Evolutionary conservation across 2,888 invertebrate genomes (phyloP).

Genomic region (Microchrysa polita): DNA sequence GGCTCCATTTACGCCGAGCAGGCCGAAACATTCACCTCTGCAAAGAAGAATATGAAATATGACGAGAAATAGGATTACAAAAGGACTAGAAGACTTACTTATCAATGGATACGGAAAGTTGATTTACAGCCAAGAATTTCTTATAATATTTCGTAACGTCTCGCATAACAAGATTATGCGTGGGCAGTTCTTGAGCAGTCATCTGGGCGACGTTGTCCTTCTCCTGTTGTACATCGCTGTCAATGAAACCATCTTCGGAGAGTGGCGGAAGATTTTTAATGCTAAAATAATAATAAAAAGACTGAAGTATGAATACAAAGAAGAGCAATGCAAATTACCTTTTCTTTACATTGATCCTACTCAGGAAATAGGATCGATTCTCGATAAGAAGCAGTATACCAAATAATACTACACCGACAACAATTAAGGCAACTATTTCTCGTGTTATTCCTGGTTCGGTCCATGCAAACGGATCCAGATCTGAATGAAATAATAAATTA

Average conservation of each 20-base stretch:
- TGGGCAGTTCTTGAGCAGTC: conserved; percentile 59
- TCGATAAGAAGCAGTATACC: conserved; percentile 36
- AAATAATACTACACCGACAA: conserved; percentile 69
- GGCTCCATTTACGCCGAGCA: conserved; percentile 86
- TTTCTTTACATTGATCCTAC: background rate
- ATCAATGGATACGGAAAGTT: conserved; percentile 69
- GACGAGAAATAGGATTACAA: conserved; percentile 12
- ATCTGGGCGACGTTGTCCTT: conserved; percentile 65
- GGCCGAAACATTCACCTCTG: conserved; percentile 80
- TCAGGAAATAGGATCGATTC: conserved; percentile 8
- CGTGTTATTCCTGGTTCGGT: conserved; percentile 73
- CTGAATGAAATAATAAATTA: conserved; percentile 1
- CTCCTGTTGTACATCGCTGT: conserved; percentile 70
- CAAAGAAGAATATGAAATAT: conserved; percentile 52
- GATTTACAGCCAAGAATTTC: conserved; percentile 80
- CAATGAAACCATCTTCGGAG: conserved; percentile 60
- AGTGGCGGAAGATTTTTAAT: conserved; percentile 49
- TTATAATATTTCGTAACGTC: conserved; percentile 81
- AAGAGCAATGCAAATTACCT: background rate
- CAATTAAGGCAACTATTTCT: conserved; percentile 69
- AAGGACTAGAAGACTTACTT: conserved; percentile 56
- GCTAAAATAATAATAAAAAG: background rate
- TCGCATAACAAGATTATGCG: conserved; percentile 70
- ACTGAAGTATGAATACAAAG: background rate
- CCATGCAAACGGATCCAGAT: conserved; percentile 66